These are phyloP conservation scores for Neomonachus schauinslandi DNA, from an alignment of 2,113 vertebrate species.

Conservation along the genomic window DNA sequence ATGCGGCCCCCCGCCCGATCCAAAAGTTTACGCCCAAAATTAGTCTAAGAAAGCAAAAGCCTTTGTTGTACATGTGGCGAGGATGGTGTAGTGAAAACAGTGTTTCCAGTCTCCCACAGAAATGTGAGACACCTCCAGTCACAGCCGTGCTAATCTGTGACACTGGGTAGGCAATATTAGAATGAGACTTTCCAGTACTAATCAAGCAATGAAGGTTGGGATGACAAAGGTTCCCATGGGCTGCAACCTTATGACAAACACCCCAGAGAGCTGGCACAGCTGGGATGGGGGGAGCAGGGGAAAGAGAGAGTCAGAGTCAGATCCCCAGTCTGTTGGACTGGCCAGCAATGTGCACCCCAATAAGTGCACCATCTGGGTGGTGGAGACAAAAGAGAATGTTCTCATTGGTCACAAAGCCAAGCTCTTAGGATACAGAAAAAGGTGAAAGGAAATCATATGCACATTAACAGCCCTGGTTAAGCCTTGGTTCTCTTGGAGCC, in stretches of 20 bases:
- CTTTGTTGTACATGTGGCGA: not conserved
- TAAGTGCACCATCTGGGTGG: not conserved
- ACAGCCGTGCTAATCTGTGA: not conserved
- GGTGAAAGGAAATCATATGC: not conserved
- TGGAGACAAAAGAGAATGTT: not conserved
- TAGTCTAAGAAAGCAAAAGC: not conserved
- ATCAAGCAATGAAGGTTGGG: not conserved
- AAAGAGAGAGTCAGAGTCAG: not conserved
- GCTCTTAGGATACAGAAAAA: not conserved
- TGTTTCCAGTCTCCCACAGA: not conserved
- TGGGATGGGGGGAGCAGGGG: not conserved
- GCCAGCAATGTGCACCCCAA: not conserved
- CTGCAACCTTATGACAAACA: not conserved
- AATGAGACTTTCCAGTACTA: not conserved
- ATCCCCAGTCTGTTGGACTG: not conserved
- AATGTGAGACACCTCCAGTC: not conserved
- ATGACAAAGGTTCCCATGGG: not conserved
- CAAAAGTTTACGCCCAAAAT: not conserved
- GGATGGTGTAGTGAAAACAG: not conserved
- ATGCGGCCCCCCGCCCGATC: not conserved
- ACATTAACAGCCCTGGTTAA: not conserved
- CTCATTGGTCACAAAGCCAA: not conserved
- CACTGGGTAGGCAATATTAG: not conserved
- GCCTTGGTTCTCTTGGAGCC: not conserved
- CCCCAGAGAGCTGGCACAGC: not conserved